Percentiles rank a stretch among this genome's conserved stretches.
Evolutionary conservation across 2,888 invertebrate species (phyloP).

Genomic region (Cheilosia urbana): DNA sequence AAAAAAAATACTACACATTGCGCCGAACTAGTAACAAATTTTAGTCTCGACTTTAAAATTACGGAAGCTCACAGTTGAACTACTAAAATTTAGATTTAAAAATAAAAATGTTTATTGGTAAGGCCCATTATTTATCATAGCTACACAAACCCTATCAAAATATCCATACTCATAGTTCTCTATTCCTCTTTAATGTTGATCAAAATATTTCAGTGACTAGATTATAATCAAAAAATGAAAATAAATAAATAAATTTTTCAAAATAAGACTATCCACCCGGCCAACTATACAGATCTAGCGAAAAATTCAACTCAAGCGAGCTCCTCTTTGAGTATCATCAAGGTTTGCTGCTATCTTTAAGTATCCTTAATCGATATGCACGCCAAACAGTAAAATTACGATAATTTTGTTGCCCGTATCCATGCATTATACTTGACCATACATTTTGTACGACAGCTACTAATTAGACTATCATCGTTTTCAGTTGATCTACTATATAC

Average conservation of each 20-base stretch:
- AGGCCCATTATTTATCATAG: too few species aligned
- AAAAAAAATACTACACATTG: too few species aligned
- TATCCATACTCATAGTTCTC: constrained; percentile 33
- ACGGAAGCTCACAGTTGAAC: too few species aligned
- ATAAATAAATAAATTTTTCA: constrained; percentile 35
- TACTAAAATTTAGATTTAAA: too few species aligned
- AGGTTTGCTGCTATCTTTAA: constrained; percentile 81
- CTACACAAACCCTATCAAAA: not conserved
- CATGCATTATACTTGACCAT: constrained; percentile 44
- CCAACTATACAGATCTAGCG: constrained; percentile 87
- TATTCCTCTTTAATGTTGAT: not conserved
- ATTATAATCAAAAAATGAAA: not conserved
- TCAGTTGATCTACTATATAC: constrained; percentile 22
- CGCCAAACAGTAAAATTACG: constrained; percentile 60
- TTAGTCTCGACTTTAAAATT: too few species aligned
- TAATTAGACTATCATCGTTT: constrained; percentile 37
- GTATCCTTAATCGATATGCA: constrained; percentile 70
- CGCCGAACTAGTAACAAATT: too few species aligned
- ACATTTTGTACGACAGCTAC: constrained; percentile 54
- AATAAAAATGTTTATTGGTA: too few species aligned
- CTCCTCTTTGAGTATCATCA: constrained; percentile 84
- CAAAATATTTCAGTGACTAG: constrained; percentile 4
- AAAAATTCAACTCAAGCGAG: constrained; percentile 87
- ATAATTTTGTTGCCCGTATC: constrained; percentile 46
- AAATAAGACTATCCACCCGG: constrained; percentile 84